Evolutionary conservation across 2,888 invertebrate species (phyloP), one percentile per base, ranked within the genome.

Genomic region (Drosophila flavopinicola): DNA sequence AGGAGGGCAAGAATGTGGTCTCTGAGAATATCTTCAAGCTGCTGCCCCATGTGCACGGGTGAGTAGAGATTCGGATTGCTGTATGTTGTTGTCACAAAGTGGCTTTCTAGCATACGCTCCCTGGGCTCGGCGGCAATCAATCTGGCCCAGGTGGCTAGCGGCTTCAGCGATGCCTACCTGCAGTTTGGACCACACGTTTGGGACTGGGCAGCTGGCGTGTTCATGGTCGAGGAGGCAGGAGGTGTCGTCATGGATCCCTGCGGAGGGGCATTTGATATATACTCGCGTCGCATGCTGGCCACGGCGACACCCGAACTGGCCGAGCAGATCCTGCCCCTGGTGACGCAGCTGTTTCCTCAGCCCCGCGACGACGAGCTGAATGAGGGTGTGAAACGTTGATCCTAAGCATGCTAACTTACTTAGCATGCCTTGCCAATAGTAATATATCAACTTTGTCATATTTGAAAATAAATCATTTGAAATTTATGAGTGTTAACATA

Each of bases 101-200:
- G n/a, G 1, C 20, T 13, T 2, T 48, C n/a, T 84, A 96, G 97
- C 0, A 92, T 96, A 52, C 94, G 99, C 52, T 92, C 95, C 0
- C 91, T 97, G 67, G 99, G 99, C 0, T 97, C 98, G 3, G 97
- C 98, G 17, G 99, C 99, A 0, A 91, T 98, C 75, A 96, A 98
- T 87, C 96, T 99, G 95, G 95, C 96, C 3, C 95, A 95, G 94
- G 96, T 99, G 0, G 99, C 99, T 0, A 91, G 94, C 73, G 99
- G 99, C 0, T 95, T 93, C 2, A 95, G 95, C 2, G 98, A 98
- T 92, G 95, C 96, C 90, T 96, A 95, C 88, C 98, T 99, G 90
- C 51, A 68, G 10, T 96, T 94, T 92, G 99, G 98, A 0, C 94
- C 98, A 71, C 99, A 99, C 91, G 95, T 96, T 17, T 99, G 99